Base-by-base conservation (phyloP, 2,888 invertebrate species). In the Podabrus alpinus region DNA sequence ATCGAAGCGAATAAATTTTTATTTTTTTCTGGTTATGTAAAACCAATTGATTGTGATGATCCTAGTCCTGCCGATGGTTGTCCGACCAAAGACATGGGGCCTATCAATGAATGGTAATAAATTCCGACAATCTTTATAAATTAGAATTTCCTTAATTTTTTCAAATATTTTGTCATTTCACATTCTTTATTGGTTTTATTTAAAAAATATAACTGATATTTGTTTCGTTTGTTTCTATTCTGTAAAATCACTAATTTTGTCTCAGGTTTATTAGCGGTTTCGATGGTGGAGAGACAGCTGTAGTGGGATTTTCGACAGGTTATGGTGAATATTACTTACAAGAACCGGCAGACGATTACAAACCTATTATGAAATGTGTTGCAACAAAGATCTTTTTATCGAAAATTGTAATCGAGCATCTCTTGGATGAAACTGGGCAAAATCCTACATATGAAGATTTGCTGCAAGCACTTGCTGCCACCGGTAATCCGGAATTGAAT, bases 81-180 rank as follows among this genome's bases (percentile, higher is more conserved):
- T 59, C 91, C 94, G 3, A 91, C 92, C 0, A 92, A 92, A 85
- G 93, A 94, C 86, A 90, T 95, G 82, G 95, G 95, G 0, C 95
- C 95, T 0, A 94, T 96, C 81, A 93, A 93, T 85, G 94, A 94
- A 87, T 96, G 96, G 96, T 91, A 86, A 85, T n/a, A n/a, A n/a
- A n/a, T n/a, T n/a, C n/a, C n/a, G n/a, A n/a, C n/a, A n/a, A n/a
- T n/a, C n/a, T n/a, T n/a, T n/a, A n/a, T n/a, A n/a, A n/a, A n/a
- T n/a, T n/a, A n/a, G n/a, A n/a, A n/a, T n/a, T 68, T 73, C n/a
- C 17, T 61, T 3, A 29, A 29, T 13, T 29, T 11, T 29, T 29
- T 10, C 25, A 11, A 11, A 11, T 25, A 11, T 3, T 68, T 68
- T 61, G 66, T 62, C 2, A 19, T 4, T n/a, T 15, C 24, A n/a